Evolutionary conservation across 2,888 invertebrate species (phyloP).

Genomic region (Tetragonula carbonaria): DNA sequence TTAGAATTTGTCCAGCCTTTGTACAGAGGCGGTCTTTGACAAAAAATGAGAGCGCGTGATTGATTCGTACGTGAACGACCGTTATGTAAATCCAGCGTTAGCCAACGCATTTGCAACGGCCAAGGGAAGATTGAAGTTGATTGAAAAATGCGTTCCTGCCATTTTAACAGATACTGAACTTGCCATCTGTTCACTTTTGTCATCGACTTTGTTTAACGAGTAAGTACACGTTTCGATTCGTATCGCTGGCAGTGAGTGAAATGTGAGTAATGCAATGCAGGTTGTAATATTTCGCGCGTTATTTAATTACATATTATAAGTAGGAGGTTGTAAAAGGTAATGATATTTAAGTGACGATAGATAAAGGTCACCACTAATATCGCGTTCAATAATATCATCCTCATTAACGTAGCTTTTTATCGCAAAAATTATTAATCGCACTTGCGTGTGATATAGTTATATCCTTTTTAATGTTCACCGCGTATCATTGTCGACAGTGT

Average conservation of each 20-base stretch:
- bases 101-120: neutral
- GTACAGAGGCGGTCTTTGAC: neutral
- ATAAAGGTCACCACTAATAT: constrained; percentile 40
- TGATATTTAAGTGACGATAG: constrained; percentile 11
- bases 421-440: constrained; percentile 22
- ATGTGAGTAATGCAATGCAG: neutral
- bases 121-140: neutral
- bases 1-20: constrained; percentile 45
- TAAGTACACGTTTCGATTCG: neutral
- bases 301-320: neutral
- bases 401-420: constrained; percentile 16
- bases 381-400: neutral
- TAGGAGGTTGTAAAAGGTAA: constrained; percentile 19
- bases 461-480: neutral
- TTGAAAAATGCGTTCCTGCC: neutral
- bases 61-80: neutral
- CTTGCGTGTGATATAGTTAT: neutral
- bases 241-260: neutral
- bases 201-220: neutral
- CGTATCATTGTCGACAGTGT: neutral
- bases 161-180: neutral
- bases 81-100: neutral
- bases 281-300: neutral
- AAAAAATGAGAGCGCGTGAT: neutral
- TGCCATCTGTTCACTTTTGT: neutral